A percentile compares a stretch with the other conserved stretches of the same genome.
Conservation (phyloP, 2,113 vertebrate species). For the Muntiacus muntjak region DNA sequence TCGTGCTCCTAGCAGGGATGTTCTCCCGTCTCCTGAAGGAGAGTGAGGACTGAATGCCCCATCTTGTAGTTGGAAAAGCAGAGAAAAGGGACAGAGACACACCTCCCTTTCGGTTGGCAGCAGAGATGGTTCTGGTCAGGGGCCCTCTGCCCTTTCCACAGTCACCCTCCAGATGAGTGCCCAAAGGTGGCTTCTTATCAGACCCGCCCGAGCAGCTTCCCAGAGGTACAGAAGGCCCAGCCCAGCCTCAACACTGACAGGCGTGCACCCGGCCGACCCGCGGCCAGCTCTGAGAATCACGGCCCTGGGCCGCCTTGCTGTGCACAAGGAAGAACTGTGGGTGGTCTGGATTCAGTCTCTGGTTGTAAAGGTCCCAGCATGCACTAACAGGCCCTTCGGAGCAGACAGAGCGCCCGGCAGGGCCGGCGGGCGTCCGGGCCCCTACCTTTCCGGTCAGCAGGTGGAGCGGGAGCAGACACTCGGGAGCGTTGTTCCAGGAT, state of each 20-base stretch:
- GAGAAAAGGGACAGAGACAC: neutral
- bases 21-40: neutral
- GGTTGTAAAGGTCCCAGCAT: neutral
- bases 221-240: neutral
- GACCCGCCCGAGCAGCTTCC: neutral
- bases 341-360: neutral
- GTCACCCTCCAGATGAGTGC: neutral
- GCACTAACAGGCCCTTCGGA: neutral
- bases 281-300: neutral
- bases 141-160: neutral
- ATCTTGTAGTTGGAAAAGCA: neutral
- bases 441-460: slow-evolving; percentile 83
- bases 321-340: neutral
- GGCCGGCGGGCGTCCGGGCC: neutral
- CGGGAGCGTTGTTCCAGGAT: slow-evolving; percentile 85
- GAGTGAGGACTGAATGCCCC: neutral
- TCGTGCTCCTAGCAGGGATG: neutral
- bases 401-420: neutral
- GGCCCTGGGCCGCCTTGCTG: neutral
- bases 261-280: neutral
- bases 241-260: neutral
- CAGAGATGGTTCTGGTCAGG: neutral
- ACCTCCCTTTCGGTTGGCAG: no score
- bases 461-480: slow-evolving; percentile 88
- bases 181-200: neutral